Percentiles rank a stretch among this genome's conserved stretches.
These are phyloP conservation scores for Arctia plantaginis DNA, from an alignment of 2,888 invertebrate species.

Conservation along the genomic window DNA sequence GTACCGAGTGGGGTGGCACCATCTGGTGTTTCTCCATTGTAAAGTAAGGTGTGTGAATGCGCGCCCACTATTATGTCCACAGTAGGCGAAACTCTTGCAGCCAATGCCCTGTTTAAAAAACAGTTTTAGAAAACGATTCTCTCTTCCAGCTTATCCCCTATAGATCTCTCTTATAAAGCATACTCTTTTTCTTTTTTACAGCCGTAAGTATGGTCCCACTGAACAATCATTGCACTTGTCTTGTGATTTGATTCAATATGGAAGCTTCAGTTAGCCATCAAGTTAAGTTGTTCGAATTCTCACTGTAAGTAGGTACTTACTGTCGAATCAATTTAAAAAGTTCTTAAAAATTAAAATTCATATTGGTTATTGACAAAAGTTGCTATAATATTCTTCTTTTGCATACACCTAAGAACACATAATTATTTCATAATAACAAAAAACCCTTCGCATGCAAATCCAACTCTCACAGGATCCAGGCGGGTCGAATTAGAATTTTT, in stretches of 20 bases:
- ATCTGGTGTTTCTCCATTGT: slow-evolving; percentile 85
- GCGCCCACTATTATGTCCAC: slow-evolving; percentile 95
- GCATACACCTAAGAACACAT: too few relatives aligned
- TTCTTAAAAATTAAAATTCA: not conserved
- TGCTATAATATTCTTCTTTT: not conserved
- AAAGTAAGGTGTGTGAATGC: slow-evolving; percentile 93
- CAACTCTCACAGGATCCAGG: too few relatives aligned
- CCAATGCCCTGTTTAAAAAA: slow-evolving; percentile 81
- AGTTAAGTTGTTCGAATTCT: not conserved
- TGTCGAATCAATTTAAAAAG: not conserved
- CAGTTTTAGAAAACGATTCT: not conserved
- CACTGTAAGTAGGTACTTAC: not conserved
- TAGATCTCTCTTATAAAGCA: not conserved
- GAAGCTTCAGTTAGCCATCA: not conserved
- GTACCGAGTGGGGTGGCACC: slow-evolving; percentile 86
- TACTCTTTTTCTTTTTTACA: not conserved
- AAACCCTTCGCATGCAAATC: too few relatives aligned
- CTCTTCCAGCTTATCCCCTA: not conserved
- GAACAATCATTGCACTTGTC: not conserved
- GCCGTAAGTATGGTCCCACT: not conserved
- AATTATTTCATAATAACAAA: too few relatives aligned
- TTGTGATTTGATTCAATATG: not conserved
- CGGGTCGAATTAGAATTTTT: too few relatives aligned
- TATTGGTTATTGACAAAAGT: not conserved
- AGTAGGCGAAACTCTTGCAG: slow-evolving; percentile 87